Conservation (phyloP, 2,797 vertebrate genomes). For the Urocyon cinereoargenteus region DNA sequence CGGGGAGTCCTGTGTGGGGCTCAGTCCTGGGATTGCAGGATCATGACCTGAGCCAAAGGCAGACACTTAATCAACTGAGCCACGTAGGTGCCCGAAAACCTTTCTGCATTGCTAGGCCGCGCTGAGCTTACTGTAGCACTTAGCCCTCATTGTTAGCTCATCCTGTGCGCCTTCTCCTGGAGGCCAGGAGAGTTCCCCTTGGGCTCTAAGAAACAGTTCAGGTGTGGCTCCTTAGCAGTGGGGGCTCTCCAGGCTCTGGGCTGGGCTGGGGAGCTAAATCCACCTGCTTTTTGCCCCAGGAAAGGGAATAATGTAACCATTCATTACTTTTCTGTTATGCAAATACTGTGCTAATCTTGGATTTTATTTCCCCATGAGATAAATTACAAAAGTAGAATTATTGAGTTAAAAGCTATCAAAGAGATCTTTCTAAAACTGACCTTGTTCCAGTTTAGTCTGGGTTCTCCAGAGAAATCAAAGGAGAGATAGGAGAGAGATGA, state of each 20-base stretch:
- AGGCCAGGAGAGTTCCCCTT: neutral
- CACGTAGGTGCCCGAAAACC: neutral
- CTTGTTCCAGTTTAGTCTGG: neutral
- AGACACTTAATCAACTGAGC: no score
- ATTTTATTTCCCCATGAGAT: neutral
- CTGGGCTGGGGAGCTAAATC: neutral
- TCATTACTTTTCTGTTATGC: neutral
- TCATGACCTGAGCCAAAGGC: no score
- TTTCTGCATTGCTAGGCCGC: neutral
- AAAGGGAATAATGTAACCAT: neutral
- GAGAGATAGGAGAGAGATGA: no score
- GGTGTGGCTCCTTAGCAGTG: neutral
- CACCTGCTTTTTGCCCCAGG: neutral
- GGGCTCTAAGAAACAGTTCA: neutral
- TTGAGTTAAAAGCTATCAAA: neutral
- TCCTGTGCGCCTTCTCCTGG: fast-evolving
- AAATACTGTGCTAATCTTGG: neutral
- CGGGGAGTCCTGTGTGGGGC: no score
- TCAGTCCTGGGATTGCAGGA: no score
- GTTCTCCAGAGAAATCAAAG: neutral
- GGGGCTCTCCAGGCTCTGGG: neutral
- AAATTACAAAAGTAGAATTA: neutral
- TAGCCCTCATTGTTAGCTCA: neutral
- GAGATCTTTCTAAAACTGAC: conserved; percentile 8
- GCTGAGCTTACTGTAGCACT: neutral